Evolutionary conservation across 1,140 invertebrate species (phyloP), one percentile per base, ranked within the genome.

Genomic region (Sarcophaga peregrina): DNA sequence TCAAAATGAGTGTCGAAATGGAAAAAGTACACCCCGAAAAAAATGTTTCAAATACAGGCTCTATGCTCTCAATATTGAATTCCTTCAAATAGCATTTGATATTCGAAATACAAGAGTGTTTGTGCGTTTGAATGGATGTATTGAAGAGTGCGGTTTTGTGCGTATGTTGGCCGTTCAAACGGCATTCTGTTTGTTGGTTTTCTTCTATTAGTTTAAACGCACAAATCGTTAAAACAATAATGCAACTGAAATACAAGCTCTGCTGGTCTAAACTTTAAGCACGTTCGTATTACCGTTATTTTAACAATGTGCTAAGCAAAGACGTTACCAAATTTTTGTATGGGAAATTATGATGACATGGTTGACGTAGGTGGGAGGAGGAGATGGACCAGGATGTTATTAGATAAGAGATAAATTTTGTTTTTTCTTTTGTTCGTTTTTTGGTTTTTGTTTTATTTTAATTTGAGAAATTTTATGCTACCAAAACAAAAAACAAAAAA

Each of bases 251-350:
- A 20, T 17, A 17, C 62, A 72, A 72, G 48, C 46, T 8, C 37
- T 48, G n/a, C 37, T 48, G n/a, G 48, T 10, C 47, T 50, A 78
- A 78, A 78, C 17, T 50, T 78, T 78, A 46, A n/a, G 17, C 75
- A 78, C 47, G 75, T 78, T 78, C 25, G 17, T 17, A 47, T 78
- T 78, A 50, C 75, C 47, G 47, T 78, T 78, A 78, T 47, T 47
- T 50, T 78, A 78, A 78, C 75, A 50, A 78, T 50, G 75, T 50
- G 47, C 50, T 78, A 48, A 52, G 50, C 73, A 46, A 68, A 68
- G 62, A 20, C 20, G 5, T 68, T 20, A 25, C 17, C 13, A 52
- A 52, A 52, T 52, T 52, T 50, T 52, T 13, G 13, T 52, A n/a
- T n/a, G n/a, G 9, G 13, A 9, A 10, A 52, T 52, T 13, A 52